Conservation (phyloP, 1,140 invertebrate genomes). For the Augochlora pura region DNA sequence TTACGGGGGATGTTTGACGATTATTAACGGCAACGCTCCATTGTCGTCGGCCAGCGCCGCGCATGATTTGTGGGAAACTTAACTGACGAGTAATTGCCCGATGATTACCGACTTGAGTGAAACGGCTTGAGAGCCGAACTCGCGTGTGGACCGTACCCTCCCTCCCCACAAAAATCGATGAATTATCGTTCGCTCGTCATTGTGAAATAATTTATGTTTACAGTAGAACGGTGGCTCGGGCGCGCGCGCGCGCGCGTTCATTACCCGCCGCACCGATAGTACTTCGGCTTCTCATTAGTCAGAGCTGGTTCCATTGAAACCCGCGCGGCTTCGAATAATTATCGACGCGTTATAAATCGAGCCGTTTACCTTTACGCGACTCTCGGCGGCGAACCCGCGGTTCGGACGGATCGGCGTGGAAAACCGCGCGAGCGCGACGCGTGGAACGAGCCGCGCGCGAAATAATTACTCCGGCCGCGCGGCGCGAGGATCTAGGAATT, state of each 20-base stretch:
- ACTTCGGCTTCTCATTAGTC: conserved; percentile 28
- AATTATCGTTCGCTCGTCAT: conserved; percentile 26
- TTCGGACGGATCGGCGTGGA: not conserved
- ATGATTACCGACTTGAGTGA: conserved; percentile 37
- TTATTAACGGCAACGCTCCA: not conserved
- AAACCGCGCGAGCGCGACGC: no score
- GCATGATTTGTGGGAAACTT: conserved; percentile 35
- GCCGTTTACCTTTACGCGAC: not conserved
- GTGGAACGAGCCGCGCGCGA: not conserved
- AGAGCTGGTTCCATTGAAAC: not conserved
- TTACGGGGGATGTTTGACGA: not conserved
- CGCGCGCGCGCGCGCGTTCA: conserved; percentile 7
- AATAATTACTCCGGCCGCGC: not conserved
- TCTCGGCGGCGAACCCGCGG: no score
- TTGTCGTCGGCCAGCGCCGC: conserved; percentile 10
- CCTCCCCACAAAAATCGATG: conserved; percentile 5
- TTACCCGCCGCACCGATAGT: conserved; percentile 20
- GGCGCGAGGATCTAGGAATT: not conserved
- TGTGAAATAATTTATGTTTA: conserved; percentile 43
- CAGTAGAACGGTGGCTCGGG: conserved; percentile 16
- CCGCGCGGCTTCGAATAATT: conserved; percentile 3
- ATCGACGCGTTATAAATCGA: conserved; percentile 29
- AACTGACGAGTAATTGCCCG: conserved; percentile 33
- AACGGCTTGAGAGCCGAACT: conserved; percentile 10
- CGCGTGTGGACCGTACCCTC: not conserved